Conservation (phyloP, 2,888 invertebrate species). For the Tetanocera ferruginea region DNA sequence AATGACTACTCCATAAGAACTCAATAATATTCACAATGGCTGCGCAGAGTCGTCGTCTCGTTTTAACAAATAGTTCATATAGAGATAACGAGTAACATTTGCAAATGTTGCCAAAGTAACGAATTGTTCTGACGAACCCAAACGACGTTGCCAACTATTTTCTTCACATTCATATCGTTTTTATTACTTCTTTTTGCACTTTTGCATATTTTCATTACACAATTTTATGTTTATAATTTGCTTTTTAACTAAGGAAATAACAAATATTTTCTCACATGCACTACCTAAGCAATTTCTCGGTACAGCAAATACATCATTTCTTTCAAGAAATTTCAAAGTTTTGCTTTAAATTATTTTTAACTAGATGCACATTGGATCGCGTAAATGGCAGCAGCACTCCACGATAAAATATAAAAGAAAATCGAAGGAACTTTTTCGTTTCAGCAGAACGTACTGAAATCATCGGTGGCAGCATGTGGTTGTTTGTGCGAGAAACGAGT, state of each 20-base stretch:
- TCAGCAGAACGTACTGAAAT: not conserved
- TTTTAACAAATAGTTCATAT: not conserved
- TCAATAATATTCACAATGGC: conserved; percentile 1
- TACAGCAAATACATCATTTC: conserved; percentile 9
- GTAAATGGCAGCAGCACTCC: not conserved
- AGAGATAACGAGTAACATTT: not conserved
- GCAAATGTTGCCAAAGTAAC: conserved; percentile 28
- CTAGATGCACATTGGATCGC: not conserved
- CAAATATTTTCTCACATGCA: not conserved
- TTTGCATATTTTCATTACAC: conserved; percentile 1
- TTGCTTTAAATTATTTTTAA: not conserved
- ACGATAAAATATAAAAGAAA: not conserved
- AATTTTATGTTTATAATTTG: not conserved
- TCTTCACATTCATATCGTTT: not conserved
- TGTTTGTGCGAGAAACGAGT: no score
- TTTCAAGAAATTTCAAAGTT: not conserved
- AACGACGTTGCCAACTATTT: conserved; percentile 25
- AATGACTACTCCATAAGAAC: not conserved
- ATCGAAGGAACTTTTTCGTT: not conserved
- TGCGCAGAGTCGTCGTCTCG: not conserved
- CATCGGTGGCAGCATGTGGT: not conserved
- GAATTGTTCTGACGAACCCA: not conserved
- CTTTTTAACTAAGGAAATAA: not conserved
- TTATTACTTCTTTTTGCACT: not conserved
- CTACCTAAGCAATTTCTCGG: not conserved